phyloP scores from a whole-genome alignment of 2,888 invertebrate genomes.

The Parnassius smintheus region DNA sequence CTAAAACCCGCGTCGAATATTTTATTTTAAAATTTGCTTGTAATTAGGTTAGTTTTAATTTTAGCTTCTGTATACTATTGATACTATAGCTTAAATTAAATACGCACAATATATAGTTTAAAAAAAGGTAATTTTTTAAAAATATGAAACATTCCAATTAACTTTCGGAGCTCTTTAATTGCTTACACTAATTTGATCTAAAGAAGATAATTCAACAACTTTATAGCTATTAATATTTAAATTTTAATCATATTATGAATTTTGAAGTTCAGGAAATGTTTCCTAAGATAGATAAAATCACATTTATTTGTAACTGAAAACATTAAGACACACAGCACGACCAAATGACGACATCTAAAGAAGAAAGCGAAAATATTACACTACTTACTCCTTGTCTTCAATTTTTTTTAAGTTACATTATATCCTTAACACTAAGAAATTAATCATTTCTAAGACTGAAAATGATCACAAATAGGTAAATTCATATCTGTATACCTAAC shows the following conservation, averaged over 20 bases:
- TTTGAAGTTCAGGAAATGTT: conserved; percentile 42
- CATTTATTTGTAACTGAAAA: conserved; percentile 61
- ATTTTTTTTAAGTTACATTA: conserved; percentile 37
- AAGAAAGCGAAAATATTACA: conserved; percentile 66
- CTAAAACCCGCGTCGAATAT: conserved; percentile 78
- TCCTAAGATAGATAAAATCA: conserved; percentile 65
- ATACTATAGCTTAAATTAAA: conserved; percentile 47
- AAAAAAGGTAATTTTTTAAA: conserved; percentile 35
- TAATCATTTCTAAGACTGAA: conserved; percentile 58
- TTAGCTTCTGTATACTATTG: conserved; percentile 41
- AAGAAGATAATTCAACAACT: conserved; percentile 43
- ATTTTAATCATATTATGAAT: conserved; percentile 39
- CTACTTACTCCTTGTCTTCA: conserved; percentile 37
- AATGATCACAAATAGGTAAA: conserved; percentile 70
- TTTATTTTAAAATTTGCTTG: conserved; percentile 40
- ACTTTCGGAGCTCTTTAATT: conserved; percentile 36
- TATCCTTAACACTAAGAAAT: conserved; percentile 52
- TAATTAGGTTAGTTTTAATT: conserved; percentile 40
- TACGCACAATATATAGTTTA: conserved; percentile 39
- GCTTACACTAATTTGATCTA: conserved; percentile 38
- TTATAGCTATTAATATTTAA: conserved; percentile 43
- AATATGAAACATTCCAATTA: conserved; percentile 44
- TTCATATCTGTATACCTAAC: conserved; percentile 65
- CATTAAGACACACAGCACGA: conserved; percentile 63
- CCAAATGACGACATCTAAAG: conserved; percentile 68